These are phyloP conservation scores for Salmo trutta DNA, from an alignment of 2,797 vertebrate genomes.

Conservation along the genomic window DNA sequence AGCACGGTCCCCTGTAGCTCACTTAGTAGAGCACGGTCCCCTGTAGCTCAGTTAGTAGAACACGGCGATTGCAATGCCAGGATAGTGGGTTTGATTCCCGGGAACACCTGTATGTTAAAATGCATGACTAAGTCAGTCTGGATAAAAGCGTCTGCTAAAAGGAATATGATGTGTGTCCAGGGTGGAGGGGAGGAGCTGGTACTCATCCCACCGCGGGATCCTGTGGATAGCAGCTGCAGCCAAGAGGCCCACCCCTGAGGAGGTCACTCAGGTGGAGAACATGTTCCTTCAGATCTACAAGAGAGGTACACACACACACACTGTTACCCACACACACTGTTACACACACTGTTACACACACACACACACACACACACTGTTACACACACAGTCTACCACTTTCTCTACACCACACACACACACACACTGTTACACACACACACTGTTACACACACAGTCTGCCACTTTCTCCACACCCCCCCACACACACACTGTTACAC, in stretches of 20 bases:
- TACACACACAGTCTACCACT: not conserved
- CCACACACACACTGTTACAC: not conserved
- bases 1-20: too few relatives aligned
- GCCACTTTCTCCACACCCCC: too few relatives aligned
- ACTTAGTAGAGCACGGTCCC: too few relatives aligned
- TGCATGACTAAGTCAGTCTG: too few relatives aligned
- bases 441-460: too few relatives aligned
- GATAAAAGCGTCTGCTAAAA: too few relatives aligned
- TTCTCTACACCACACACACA: not conserved
- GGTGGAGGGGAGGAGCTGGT: constrained; percentile 96
- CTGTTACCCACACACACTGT: not conserved
- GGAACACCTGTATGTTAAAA: too few relatives aligned
- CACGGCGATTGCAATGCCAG: too few relatives aligned
- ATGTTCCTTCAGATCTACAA: constrained; percentile 81
- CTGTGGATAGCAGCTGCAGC: constrained; percentile 96
- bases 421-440: not conserved
- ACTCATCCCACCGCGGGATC: constrained; percentile 90
- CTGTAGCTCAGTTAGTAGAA: too few relatives aligned
- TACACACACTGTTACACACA: too few relatives aligned
- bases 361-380: not conserved
- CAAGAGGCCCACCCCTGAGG: constrained; percentile 87
- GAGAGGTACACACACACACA: constrained; percentile 71
- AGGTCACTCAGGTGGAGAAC: constrained; percentile 84
- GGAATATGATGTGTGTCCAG: constrained; percentile 62
- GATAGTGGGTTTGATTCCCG: too few relatives aligned